Evolutionary conservation across 2,888 invertebrate genomes (phyloP).

Genomic region (Ichneumon xanthorius): DNA sequence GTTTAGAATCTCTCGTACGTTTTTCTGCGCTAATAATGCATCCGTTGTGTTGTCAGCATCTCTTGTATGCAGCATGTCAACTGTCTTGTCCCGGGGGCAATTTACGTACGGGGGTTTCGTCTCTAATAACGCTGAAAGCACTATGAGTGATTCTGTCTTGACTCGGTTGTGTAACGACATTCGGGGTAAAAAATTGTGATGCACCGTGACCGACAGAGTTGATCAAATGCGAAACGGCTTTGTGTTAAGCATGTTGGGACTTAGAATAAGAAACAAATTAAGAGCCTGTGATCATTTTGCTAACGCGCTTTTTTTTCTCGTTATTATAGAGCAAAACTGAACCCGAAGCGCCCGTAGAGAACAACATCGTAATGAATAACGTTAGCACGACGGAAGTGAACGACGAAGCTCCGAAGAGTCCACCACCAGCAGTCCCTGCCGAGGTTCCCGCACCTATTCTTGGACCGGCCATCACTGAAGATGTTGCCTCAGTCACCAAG

Average conservation of each 20-base stretch:
- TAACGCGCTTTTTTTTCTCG: conserved; percentile 57
- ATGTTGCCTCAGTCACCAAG: conserved; percentile 83
- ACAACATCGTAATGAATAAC: conserved; percentile 74
- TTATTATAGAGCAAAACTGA: conserved; percentile 78
- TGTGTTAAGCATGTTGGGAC: conserved; percentile 76
- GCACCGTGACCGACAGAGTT: conserved; percentile 69
- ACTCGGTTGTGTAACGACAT: conserved; percentile 1
- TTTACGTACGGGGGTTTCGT: conserved; percentile 73
- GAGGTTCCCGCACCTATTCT: conserved; percentile 76
- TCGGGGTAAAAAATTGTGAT: neutral
- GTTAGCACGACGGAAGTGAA: conserved; percentile 77
- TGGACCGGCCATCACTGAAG: conserved; percentile 83
- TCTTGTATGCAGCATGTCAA: conserved; percentile 80
- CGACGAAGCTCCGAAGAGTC: conserved; percentile 79
- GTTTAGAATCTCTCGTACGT: conserved; percentile 65
- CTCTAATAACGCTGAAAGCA: conserved; percentile 74
- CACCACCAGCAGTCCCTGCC: conserved; percentile 78
- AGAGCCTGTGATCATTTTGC: conserved; percentile 22
- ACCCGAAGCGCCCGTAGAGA: conserved; percentile 77
- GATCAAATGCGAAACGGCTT: conserved; percentile 66
- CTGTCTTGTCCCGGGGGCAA: conserved; percentile 72
- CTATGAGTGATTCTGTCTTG: conserved; percentile 72
- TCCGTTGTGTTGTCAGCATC: conserved; percentile 79
- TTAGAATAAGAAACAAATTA: conserved; percentile 65
- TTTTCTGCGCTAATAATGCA: conserved; percentile 76